These are phyloP conservation scores for Triplophysa siluroides DNA, from an alignment of 2,113 vertebrate genomes.

Conservation along the genomic window DNA sequence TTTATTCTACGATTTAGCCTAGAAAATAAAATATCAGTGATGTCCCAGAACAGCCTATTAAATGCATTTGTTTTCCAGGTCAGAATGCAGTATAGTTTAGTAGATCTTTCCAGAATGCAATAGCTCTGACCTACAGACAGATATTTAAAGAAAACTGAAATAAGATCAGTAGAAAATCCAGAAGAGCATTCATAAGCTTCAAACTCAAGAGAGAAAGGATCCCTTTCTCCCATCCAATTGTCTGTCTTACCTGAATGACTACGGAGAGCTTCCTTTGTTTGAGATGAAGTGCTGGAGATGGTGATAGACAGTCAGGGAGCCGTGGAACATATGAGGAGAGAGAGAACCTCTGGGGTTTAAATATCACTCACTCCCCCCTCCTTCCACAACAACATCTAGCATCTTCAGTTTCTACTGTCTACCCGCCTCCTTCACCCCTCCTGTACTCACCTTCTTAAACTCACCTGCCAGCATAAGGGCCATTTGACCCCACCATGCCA, in stretches of 20 bases:
- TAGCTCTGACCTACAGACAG: neutral
- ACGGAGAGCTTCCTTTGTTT: slow-evolving; percentile 69
- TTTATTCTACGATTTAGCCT: neutral
- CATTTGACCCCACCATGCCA: slow-evolving; percentile 36
- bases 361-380: slow-evolving; percentile 68
- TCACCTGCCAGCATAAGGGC: slow-evolving; percentile 16
- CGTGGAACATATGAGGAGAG: slow-evolving; percentile 68
- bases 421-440: neutral
- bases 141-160: slow-evolving; percentile 15
- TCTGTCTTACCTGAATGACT: slow-evolving; percentile 73
- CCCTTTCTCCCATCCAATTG: slow-evolving; percentile 34
- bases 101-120: neutral
- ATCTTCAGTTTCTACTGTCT: slow-evolving; percentile 52
- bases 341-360: slow-evolving; percentile 73
- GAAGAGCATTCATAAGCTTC: slow-evolving; percentile 36
- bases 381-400: slow-evolving; percentile 38
- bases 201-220: slow-evolving; percentile 58
- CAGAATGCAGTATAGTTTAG: too few relatives aligned
- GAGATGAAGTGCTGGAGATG: slow-evolving; percentile 59
- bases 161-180: neutral
- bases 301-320: slow-evolving; percentile 56
- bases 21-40: too few relatives aligned
- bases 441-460: slow-evolving; percentile 4
- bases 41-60: too few relatives aligned
- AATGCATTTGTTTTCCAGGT: too few relatives aligned